A percentile compares a stretch with the other conserved stretches of the same genome.
phyloP scores from a whole-genome alignment of 92 coral and sea anemone genomes.

The Porites lobata region DNA sequence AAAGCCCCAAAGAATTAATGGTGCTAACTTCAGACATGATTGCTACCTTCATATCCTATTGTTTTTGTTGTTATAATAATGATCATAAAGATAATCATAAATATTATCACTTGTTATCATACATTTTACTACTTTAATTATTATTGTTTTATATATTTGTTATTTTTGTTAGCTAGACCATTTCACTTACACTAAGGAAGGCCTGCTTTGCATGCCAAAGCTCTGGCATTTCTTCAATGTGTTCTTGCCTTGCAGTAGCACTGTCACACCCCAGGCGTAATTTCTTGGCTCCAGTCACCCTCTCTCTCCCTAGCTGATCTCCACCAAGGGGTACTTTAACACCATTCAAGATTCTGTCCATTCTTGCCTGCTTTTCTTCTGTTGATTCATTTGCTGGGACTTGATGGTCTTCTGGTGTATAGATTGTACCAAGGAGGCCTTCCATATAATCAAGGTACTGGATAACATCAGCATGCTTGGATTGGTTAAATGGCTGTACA shows the following conservation, averaged over 20 bases:
- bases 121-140: too few relatives aligned
- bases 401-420: conserved; percentile 2
- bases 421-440: not conserved
- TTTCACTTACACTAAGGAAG: too few relatives aligned
- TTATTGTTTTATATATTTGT: too few relatives aligned
- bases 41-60: too few relatives aligned
- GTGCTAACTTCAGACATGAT: too few relatives aligned
- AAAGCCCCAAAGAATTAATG: too few relatives aligned
- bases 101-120: too few relatives aligned
- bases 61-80: too few relatives aligned
- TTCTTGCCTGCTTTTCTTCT: conserved; percentile 4
- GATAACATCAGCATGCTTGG: conserved; percentile 68
- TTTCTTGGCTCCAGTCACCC: conserved; percentile 23
- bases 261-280: conserved; percentile 29
- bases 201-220: conserved; percentile 21
- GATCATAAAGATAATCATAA: too few relatives aligned
- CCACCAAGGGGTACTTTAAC: conserved; percentile 19
- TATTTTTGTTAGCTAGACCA: too few relatives aligned
- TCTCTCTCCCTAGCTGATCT: conserved; percentile 17
- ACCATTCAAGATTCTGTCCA: conserved; percentile 7
- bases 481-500: conserved; percentile 61
- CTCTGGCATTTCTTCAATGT: conserved; percentile 27
- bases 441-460: conserved; percentile 50
- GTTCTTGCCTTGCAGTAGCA: conserved; percentile 4
- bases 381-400: conserved; percentile 22